Base-by-base conservation (phyloP, 2,797 vertebrate species). In the Myotis pilosus region DNA sequence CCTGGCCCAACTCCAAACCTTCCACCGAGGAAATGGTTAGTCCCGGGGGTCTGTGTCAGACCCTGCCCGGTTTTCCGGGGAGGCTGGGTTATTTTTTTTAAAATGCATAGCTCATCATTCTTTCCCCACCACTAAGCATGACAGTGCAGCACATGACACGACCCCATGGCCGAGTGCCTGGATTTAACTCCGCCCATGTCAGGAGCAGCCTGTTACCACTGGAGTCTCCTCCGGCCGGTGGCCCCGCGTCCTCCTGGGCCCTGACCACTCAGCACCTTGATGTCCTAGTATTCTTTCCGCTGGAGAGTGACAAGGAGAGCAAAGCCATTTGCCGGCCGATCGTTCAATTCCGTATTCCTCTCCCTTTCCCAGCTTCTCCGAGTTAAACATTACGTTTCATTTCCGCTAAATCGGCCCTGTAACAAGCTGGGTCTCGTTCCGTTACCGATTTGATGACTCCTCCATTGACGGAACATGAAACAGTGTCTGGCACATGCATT, bases 261-360 rank as follows among this genome's bases (percentile, higher is more conserved):
- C 78, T 87, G n/a, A n/a, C 74, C 87, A 53, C 95, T 97, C 95
- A 76, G 89, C 97, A 92, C 57, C 86, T 92, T 94, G 87, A 95
- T 97, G 89, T 93, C 89, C 93, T 97, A 94, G 96, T 95, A 86
- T 25, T 94, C 94, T 97, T 96, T 96, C 96, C 97, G 88, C 71
- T 91, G 68, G 95, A 96, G 80, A 92, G 53, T 95, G 96, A 97
- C 72, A 62, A 92, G 96, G 92, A 95, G 64, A 68, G 75, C 94
- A 22, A 66, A 91, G 71, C 89, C 96, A 96, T 97, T 97, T 83
- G 60, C 78, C 33, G 49, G 68, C 72, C 94, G 84, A 95, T 94
- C 96, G 89, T 92, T 97, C 88, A 66, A 94, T 97, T 95, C 89
- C 89, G 57, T 89, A 81, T 96, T 96, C 72, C 57, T 97, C 92